Evolutionary conservation across 2,797 vertebrate species (phyloP).

Genomic region (Lithobates sylvaticus): DNA sequence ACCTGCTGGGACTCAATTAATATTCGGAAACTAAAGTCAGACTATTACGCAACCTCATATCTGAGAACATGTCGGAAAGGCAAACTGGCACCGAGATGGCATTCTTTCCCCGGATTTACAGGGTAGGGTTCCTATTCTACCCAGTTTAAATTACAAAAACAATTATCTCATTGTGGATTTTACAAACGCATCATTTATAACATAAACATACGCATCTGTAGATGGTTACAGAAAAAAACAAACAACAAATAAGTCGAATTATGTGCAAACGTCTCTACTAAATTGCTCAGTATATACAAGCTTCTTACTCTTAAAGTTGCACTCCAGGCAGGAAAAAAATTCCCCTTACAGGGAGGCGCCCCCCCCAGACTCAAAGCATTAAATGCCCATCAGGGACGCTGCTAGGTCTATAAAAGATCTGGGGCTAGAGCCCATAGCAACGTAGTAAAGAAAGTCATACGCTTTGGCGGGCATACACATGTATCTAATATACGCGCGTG

Average conservation of each 20-base stretch:
- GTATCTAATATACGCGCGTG: too few species aligned
- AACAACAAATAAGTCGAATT: background rate
- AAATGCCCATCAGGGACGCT: too few species aligned
- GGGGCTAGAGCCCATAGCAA: too few species aligned
- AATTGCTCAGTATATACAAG: background rate
- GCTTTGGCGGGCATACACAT: too few species aligned
- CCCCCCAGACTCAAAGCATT: too few species aligned
- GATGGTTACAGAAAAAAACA: background rate
- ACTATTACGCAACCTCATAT: background rate
- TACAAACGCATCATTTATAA: background rate
- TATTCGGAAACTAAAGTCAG: constrained; percentile 27
- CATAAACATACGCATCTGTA: background rate
- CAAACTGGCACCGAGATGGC: background rate
- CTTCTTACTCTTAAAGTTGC: background rate
- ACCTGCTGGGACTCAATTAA: background rate
- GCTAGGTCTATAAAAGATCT: too few species aligned
- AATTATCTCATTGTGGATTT: background rate
- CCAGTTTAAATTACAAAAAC: constrained; percentile 3
- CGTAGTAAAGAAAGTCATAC: too few species aligned
- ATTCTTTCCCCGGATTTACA: background rate
- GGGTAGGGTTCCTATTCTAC: constrained; percentile 19
- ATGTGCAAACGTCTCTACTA: background rate
- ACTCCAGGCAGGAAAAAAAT: too few species aligned
- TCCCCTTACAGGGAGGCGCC: too few species aligned
- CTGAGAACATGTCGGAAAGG: background rate